A percentile compares a stretch with the other conserved stretches of the same genome.
phyloP scores from a whole-genome alignment of 2,888 invertebrate species.

The Chloroclystis v-ata region DNA sequence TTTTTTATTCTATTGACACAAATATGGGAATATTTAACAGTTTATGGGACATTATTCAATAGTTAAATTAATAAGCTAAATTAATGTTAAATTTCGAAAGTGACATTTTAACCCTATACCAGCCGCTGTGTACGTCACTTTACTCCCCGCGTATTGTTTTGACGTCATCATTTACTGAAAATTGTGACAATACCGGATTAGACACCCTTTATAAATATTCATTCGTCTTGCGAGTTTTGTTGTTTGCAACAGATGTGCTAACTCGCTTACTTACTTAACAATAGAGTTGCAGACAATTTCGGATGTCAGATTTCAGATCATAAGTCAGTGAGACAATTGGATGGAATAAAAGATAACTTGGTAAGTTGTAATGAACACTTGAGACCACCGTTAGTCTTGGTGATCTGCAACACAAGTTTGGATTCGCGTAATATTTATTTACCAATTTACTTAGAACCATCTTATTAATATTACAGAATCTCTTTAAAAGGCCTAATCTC shows the following conservation, averaged over 20 bases:
- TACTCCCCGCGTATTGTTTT: conserved; percentile 65
- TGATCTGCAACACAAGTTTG: too few relatives aligned
- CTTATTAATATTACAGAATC: too few relatives aligned
- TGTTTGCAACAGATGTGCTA: conserved; percentile 70
- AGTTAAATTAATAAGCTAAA: too few relatives aligned
- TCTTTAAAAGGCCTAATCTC: too few relatives aligned
- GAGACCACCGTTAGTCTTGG: neutral
- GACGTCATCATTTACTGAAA: conserved; percentile 72
- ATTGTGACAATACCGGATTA: conserved; percentile 73
- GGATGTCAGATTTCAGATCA: conserved; percentile 28
- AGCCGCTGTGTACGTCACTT: conserved; percentile 48
- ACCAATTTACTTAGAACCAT: too few relatives aligned
- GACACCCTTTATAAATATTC: conserved; percentile 77
- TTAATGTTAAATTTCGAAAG: too few relatives aligned
- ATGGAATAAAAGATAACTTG: conserved; percentile 3
- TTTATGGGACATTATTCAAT: too few relatives aligned
- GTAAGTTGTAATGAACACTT: neutral
- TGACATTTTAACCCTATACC: neutral
- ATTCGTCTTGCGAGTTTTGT: conserved; percentile 61
- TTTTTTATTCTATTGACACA: too few relatives aligned
- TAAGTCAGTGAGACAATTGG: conserved; percentile 10
- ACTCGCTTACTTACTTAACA: conserved; percentile 30
- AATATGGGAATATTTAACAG: too few relatives aligned
- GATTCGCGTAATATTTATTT: too few relatives aligned
- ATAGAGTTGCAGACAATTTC: conserved; percentile 15